phyloP scores from a whole-genome alignment of 2,797 vertebrate genomes.

The Carcharodon carcharias region DNA sequence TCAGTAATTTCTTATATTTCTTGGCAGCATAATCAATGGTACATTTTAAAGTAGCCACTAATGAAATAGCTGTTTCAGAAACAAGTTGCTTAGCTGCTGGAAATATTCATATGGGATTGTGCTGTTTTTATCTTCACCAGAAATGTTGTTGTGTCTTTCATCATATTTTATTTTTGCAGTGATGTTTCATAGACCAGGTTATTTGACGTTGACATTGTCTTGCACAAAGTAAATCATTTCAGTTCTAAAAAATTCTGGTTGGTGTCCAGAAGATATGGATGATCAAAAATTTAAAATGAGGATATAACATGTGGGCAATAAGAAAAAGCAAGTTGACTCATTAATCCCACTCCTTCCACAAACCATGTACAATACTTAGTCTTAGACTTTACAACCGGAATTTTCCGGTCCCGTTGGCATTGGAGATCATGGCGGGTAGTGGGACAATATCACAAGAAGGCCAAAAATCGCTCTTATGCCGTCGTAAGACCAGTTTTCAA shows the following conservation, averaged over 20 bases:
- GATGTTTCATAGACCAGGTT: background rate
- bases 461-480: too few relatives aligned
- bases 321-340: background rate
- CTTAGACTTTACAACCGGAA: too few relatives aligned
- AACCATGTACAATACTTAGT: too few relatives aligned
- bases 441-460: too few relatives aligned
- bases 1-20: background rate
- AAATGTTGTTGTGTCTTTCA: background rate
- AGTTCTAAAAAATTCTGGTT: background rate
- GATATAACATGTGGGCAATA: background rate
- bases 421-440: too few relatives aligned
- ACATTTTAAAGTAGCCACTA: background rate
- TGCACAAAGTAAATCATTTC: background rate
- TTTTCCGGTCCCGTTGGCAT: too few relatives aligned
- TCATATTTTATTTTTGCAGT: background rate
- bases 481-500: too few relatives aligned
- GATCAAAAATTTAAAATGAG: background rate
- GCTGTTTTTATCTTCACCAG: background rate
- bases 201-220: background rate
- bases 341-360: background rate
- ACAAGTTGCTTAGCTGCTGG: background rate
- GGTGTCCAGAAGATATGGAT: background rate
- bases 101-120: background rate
- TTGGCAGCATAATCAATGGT: background rate
- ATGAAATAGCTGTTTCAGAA: background rate